Base-by-base conservation (phyloP, 2,113 vertebrate genomes). In the Gadus macrocephalus region DNA sequence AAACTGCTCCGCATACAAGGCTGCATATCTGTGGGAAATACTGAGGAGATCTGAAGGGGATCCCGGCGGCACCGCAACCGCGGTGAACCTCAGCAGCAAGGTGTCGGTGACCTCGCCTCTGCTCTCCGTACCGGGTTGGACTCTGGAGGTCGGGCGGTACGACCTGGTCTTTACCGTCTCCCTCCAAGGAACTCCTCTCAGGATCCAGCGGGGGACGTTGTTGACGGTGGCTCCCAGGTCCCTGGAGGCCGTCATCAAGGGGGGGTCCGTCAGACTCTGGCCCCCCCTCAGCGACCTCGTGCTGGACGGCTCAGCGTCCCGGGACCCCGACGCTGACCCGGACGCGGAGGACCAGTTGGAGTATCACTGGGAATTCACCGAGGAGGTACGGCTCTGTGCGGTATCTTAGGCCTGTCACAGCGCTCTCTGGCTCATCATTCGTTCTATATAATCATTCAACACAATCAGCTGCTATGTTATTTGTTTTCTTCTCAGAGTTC, bases 261-360 rank as follows among this genome's bases (percentile, higher is more conserved):
- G 92, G 59, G 93, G 93, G 17, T 90, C 91, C 0, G 72, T 83
- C 68, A 81, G 88, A 78, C 62, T 85, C 19, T 93, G 92, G 87
- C 75, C 91, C 38, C 80, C 67, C 38, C 8, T 78, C 15, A 76
- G 55, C n/a, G 87, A 92, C 61, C 86, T 94, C 0, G 6, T 89
- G 62, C 76, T 94, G 75, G 90, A 93, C 56, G 93, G 90, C 60
- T 86, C 82, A 2, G 77, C 86, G 6, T 93, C 92, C 12, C 79
- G 74, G 31, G 93, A 94, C 72, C 92, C 92, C 19, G 91, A 93
- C 61, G 25, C 73, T 17, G 74, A 79, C 3, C 71, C 62, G n/a
- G 78, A 75, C 69, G 56, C 68, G 3, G 81, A 76, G 15, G 77
- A 86, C 17, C 19, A 58, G 5, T 79, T 94, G 69, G 64, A 83